A percentile compares a stretch with the other conserved stretches of the same genome.
Conservation (phyloP, 2,113 vertebrate species). For the Indicator indicator region DNA sequence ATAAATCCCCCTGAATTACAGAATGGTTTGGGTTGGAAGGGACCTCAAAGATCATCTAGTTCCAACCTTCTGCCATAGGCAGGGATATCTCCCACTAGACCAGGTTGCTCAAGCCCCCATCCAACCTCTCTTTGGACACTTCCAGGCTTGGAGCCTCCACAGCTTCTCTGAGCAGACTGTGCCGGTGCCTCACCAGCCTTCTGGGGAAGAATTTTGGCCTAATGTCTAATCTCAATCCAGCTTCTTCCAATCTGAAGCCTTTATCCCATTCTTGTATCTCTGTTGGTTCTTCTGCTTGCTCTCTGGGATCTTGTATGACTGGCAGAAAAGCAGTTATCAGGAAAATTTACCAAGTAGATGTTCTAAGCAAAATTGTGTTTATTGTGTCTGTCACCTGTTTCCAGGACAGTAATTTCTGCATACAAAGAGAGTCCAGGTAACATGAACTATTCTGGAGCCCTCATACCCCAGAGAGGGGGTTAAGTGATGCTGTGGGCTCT, state of each 20-base stretch:
- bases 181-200: too few species aligned
- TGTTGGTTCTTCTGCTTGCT: background rate
- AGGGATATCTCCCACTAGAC: too few species aligned
- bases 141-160: too few species aligned
- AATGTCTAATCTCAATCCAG: too few species aligned
- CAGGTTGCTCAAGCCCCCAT: too few species aligned
- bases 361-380: background rate
- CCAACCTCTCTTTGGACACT: too few species aligned
- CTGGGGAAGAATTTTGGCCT: too few species aligned
- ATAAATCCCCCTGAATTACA: background rate
- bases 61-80: too few species aligned
- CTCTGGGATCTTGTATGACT: background rate
- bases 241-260: too few species aligned
- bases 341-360: background rate
- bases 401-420: background rate
- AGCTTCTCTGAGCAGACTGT: too few species aligned
- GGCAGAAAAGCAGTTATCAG: background rate
- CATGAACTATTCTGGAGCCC: background rate
- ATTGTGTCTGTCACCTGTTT: background rate
- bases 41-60: too few species aligned
- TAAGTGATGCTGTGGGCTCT: background rate
- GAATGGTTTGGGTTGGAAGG: too few species aligned
- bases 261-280: background rate
- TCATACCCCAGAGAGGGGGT: background rate
- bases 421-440: background rate